Evolutionary conservation across 2,888 invertebrate genomes (phyloP).

Genomic region (Ferrisia virgata): DNA sequence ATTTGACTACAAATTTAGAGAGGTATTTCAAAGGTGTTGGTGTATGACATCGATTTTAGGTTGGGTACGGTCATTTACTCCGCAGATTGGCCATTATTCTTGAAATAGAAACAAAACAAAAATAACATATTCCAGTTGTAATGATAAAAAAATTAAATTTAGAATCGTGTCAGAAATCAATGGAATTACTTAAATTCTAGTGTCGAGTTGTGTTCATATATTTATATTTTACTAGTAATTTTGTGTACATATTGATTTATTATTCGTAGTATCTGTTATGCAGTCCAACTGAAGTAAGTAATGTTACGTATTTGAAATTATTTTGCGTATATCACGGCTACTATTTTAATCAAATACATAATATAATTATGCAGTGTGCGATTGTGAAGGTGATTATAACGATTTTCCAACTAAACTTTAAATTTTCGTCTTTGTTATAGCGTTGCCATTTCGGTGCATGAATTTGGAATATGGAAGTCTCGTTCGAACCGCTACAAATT

Average conservation of each 20-base stretch:
- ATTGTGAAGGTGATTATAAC: not conserved
- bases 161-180: not conserved
- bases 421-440: not conserved
- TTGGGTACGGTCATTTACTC: not conserved
- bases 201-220: not conserved
- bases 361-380: not conserved
- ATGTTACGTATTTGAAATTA: not conserved
- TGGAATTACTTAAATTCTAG: slow-evolving; percentile 1
- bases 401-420: not conserved
- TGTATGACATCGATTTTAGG: not conserved
- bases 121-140: not conserved
- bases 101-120: not conserved
- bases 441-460: not conserved
- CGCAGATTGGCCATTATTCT: not conserved
- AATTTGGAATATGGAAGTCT: not conserved
- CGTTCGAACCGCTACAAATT: not conserved
- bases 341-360: not conserved
- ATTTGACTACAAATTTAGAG: not conserved
- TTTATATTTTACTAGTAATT: not conserved
- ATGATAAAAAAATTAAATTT: slow-evolving; percentile 16
- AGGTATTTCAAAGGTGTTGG: not conserved
- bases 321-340: not conserved
- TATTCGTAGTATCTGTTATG: not conserved
- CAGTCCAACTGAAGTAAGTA: not conserved
- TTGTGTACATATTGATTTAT: not conserved